Evolutionary conservation across 2,797 vertebrate genomes (phyloP).

Genomic region (Melopsittacus undulatus): DNA sequence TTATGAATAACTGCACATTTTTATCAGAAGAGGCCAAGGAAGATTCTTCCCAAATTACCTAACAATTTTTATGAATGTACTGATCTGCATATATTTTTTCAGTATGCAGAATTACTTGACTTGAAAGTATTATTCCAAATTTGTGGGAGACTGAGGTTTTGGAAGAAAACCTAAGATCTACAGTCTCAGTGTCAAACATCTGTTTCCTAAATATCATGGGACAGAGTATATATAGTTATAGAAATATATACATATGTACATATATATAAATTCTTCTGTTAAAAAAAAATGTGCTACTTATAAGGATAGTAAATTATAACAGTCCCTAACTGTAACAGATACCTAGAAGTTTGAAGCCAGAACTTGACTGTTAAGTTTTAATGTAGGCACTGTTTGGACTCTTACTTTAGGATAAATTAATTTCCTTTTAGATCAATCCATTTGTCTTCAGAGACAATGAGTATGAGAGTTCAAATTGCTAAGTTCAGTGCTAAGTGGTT

Average conservation of each 20-base stretch:
- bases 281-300: background rate
- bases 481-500: background rate
- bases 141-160: background rate
- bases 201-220: background rate
- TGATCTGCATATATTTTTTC: background rate
- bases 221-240: background rate
- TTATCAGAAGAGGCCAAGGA: background rate
- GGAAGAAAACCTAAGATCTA: background rate
- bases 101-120: background rate
- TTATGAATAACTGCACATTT: background rate
- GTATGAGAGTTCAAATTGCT: background rate
- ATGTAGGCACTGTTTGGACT: background rate
- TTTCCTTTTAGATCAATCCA: background rate
- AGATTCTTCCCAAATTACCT: background rate
- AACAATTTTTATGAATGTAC: background rate
- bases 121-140: background rate
- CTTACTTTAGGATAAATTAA: background rate
- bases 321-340: background rate
- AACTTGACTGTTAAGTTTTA: background rate
- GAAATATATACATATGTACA: background rate
- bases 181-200: background rate
- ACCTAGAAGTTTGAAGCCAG: background rate
- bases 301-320: background rate
- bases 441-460: background rate
- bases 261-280: background rate